Evolutionary conservation across 2,888 invertebrate genomes (phyloP).

Genomic region (Scrobipalpa costella): DNA sequence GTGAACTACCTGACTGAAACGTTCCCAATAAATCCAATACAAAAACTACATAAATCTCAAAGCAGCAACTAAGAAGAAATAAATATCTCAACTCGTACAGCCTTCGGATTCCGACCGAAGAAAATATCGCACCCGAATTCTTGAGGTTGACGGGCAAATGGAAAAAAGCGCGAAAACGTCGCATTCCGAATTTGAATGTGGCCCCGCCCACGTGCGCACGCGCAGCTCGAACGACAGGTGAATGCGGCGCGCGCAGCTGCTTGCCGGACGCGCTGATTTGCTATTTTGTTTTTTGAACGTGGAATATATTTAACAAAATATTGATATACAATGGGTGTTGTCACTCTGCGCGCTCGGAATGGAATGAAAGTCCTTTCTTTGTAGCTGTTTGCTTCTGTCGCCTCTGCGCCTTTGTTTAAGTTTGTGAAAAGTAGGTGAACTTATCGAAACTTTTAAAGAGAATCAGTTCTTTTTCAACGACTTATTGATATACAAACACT

Average conservation of each 20-base stretch:
- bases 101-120: conserved; percentile 74
- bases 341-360: conserved; percentile 48
- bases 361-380: conserved; percentile 43
- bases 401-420: conserved; percentile 18
- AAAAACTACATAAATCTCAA: conserved; percentile 66
- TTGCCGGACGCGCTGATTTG: conserved; percentile 60
- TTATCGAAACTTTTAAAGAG: background rate
- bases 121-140: conserved; percentile 81
- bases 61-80: conserved; percentile 55
- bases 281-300: conserved; percentile 62
- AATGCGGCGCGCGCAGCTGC: conserved; percentile 71
- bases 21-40: conserved; percentile 61
- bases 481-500: background rate
- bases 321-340: conserved; percentile 71
- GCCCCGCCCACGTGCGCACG: conserved; percentile 73
- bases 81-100: conserved; percentile 73
- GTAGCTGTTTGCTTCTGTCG: conserved; percentile 42
- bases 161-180: conserved; percentile 69
- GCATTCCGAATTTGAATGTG: conserved; percentile 55
- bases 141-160: conserved; percentile 66
- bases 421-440: conserved; percentile 26
- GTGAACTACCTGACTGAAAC: conserved; percentile 62
- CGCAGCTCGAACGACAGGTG: conserved; percentile 67
- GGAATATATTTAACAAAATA: conserved; percentile 69
- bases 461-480: background rate